Evolutionary conservation across 2,888 invertebrate species (phyloP).

Genomic region (Cerastis leucographa): DNA sequence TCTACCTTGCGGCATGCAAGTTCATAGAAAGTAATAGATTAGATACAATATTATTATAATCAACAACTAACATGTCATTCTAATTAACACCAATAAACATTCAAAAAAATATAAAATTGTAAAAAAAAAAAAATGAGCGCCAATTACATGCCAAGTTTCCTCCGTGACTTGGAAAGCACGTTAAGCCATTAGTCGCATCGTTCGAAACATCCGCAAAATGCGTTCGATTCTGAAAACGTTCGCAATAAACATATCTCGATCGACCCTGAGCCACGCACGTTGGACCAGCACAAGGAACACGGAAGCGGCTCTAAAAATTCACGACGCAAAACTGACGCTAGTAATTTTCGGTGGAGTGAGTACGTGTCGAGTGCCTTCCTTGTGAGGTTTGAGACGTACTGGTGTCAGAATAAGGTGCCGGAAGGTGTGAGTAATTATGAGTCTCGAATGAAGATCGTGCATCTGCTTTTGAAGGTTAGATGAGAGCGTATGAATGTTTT

Average conservation of each 20-base stretch:
- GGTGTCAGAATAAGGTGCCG: slow-evolving; percentile 50
- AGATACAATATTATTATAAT: too few species aligned
- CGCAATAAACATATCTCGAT: slow-evolving; percentile 67
- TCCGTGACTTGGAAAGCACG: too few species aligned
- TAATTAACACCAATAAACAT: too few species aligned
- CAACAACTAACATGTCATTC: too few species aligned
- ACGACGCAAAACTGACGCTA: slow-evolving; percentile 80
- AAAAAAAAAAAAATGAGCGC: too few species aligned
- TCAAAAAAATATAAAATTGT: too few species aligned
- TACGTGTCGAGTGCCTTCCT: slow-evolving; percentile 86
- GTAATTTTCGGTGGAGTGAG: slow-evolving; percentile 84
- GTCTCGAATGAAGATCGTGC: slow-evolving; percentile 50
- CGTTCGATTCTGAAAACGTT: slow-evolving; percentile 66
- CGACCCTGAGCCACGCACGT: slow-evolving; percentile 75
- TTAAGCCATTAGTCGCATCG: too few species aligned
- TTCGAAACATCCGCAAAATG: slow-evolving; percentile 29
- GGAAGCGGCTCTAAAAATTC: slow-evolving; percentile 88
- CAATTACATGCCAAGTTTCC: too few species aligned
- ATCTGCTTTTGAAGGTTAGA: slow-evolving; percentile 49
- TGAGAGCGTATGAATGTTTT: slow-evolving; percentile 23
- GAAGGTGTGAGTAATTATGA: slow-evolving; percentile 52
- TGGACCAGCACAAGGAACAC: slow-evolving; percentile 79
- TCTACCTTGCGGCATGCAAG: too few species aligned
- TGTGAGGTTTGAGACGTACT: slow-evolving; percentile 76
- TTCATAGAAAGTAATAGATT: too few species aligned